These are phyloP conservation scores for Cantharis nigra DNA, from an alignment of 2,888 invertebrate species.

Conservation along the genomic window DNA sequence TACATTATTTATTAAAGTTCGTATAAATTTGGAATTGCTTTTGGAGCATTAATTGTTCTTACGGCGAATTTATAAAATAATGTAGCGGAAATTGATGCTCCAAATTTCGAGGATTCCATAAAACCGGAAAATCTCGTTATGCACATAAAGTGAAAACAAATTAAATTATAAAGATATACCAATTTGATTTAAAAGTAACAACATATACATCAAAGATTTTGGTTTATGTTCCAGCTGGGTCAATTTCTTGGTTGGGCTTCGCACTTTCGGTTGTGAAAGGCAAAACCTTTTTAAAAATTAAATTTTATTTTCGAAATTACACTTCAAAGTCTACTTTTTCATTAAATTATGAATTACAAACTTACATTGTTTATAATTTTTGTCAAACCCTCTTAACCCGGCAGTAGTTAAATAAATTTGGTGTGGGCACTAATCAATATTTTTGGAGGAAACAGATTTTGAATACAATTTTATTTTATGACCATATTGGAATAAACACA, in stretches of 20 bases:
- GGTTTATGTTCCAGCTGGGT: neutral
- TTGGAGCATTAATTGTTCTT: neutral
- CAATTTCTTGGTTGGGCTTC: neutral
- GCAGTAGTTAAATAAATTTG: neutral
- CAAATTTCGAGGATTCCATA: neutral
- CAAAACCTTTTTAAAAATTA: neutral
- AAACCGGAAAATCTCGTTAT: neutral
- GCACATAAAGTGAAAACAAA: neutral
- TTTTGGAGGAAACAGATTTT: neutral
- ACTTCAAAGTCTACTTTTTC: too few relatives aligned
- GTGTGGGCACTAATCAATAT: too few relatives aligned
- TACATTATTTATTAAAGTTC: neutral
- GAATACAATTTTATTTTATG: neutral
- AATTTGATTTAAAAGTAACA: neutral
- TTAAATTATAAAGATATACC: neutral
- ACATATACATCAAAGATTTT: neutral
- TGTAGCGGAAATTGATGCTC: neutral
- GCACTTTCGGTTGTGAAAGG: neutral
- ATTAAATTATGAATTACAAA: too few relatives aligned
- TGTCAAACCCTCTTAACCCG: neutral
- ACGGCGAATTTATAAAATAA: neutral
- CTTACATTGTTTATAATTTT: neutral
- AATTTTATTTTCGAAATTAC: neutral
- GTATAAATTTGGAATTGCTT: neutral
- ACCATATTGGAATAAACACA: constrained; percentile 11